phyloP scores from a whole-genome alignment of 2,888 invertebrate species.

The Cerceris rybyensis region DNA sequence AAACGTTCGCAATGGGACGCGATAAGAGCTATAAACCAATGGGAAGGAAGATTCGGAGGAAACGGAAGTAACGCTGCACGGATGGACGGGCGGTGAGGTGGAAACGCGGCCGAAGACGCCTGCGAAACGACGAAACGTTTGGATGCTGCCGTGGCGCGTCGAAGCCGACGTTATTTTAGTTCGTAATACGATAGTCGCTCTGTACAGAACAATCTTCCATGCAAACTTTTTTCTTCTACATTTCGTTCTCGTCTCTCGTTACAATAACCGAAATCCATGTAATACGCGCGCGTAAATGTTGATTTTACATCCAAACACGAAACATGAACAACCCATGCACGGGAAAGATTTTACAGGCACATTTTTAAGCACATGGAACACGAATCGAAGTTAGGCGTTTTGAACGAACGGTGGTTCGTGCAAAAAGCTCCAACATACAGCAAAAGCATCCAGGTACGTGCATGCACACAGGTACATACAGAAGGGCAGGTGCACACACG shows the following conservation, averaged over 20 bases:
- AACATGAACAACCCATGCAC: no score
- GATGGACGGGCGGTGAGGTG: conserved; percentile 2
- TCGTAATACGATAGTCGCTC: conserved; percentile 54
- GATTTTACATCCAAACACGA: not conserved
- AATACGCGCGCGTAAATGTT: conserved; percentile 15
- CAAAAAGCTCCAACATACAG: no score
- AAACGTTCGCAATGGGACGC: conserved; percentile 8
- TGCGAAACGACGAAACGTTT: conserved; percentile 23
- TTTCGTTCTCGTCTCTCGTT: conserved; percentile 52
- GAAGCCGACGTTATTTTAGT: conserved; percentile 54
- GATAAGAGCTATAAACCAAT: conserved; percentile 10
- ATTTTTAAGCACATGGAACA: no score
- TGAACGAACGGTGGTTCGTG: no score
- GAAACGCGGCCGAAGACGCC: conserved; percentile 18
- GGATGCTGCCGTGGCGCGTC: conserved; percentile 36
- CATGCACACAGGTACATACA: not conserved
- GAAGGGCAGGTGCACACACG: not conserved
- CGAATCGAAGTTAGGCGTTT: no score
- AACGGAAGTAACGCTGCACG: conserved; percentile 12
- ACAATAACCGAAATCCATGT: conserved; percentile 25
- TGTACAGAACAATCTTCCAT: conserved; percentile 74
- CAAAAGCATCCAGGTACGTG: no score
- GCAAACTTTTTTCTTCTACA: conserved; percentile 46
- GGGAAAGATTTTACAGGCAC: no score
- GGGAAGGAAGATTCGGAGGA: not conserved